phyloP scores from a whole-genome alignment of 2,888 invertebrate species.

The Lasioglossum morio region DNA sequence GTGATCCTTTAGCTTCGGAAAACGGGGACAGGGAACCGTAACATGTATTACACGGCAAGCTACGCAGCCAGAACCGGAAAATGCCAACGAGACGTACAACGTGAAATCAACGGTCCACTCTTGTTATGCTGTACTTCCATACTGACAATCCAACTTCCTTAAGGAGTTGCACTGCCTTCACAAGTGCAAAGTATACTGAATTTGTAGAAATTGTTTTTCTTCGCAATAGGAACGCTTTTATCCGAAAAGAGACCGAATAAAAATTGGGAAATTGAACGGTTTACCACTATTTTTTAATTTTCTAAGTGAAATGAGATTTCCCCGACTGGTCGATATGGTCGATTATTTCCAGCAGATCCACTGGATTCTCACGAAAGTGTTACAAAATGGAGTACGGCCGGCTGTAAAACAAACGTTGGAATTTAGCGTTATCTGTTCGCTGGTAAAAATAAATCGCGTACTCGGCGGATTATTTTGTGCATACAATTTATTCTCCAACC shows the following conservation, averaged over 20 bases:
- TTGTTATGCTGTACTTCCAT: not conserved
- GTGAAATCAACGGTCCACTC: conserved; percentile 28
- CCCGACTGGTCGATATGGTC: not conserved
- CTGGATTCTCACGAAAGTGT: not conserved
- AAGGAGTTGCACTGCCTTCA: not conserved
- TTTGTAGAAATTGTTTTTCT: not conserved
- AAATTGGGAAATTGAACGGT: no score
- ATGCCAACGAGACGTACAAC: conserved; percentile 28
- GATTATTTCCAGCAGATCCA: not conserved
- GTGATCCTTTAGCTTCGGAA: conserved; percentile 45
- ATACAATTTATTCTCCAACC: conserved; percentile 71
- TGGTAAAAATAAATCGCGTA: conserved; percentile 13
- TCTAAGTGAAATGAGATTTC: not conserved
- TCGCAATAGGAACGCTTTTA: not conserved
- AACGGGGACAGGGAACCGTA: conserved; percentile 26
- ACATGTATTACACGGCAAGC: conserved; percentile 22
- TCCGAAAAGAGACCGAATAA: not conserved
- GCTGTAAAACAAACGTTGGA: not conserved
- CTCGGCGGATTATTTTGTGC: conserved; percentile 34
- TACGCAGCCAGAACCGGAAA: conserved; percentile 26
- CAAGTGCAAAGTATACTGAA: not conserved
- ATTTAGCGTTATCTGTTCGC: not conserved
- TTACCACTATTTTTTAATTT: not conserved
- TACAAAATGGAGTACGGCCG: not conserved
- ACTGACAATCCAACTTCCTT: not conserved